A percentile compares a stretch with the other conserved stretches of the same genome.
phyloP scores from a whole-genome alignment of 2,888 invertebrate genomes.

The Drosophila neonasuta region DNA sequence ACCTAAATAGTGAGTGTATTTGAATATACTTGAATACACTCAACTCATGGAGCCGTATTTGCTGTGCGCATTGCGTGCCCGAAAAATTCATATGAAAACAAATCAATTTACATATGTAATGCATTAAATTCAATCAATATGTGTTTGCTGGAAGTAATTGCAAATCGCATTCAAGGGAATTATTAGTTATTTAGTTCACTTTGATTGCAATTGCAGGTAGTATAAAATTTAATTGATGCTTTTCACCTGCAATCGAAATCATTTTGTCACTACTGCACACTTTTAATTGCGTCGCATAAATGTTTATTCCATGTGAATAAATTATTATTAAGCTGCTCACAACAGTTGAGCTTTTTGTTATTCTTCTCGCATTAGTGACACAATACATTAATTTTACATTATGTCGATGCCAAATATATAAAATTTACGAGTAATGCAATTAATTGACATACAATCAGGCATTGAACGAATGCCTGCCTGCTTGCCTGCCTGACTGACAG shows the following conservation, averaged over 20 bases:
- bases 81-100: slow-evolving; percentile 34
- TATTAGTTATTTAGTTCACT: slow-evolving; percentile 8
- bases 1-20: slow-evolving; percentile 25
- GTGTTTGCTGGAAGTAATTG: not conserved
- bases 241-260: not conserved
- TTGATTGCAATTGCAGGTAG: too few species aligned
- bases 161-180: not conserved
- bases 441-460: slow-evolving; percentile 44
- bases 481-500: not conserved
- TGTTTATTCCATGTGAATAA: slow-evolving; percentile 10
- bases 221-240: not conserved
- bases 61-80: slow-evolving; percentile 21
- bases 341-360: not conserved
- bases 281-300: slow-evolving; percentile 16
- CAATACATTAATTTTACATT: slow-evolving; percentile 43
- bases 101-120: slow-evolving; percentile 22
- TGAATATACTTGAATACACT: slow-evolving; percentile 1
- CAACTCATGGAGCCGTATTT: not conserved
- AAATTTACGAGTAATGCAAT: slow-evolving; percentile 35
- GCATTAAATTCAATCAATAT: slow-evolving; percentile 13
- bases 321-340: slow-evolving; percentile 8
- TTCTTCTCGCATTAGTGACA: slow-evolving; percentile 20
- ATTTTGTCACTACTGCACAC: not conserved
- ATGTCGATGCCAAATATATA: slow-evolving; percentile 22
- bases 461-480: slow-evolving; percentile 9